These are phyloP conservation scores for Rhincodon typus DNA, from an alignment of 2,797 vertebrate species.

Conservation along the genomic window DNA sequence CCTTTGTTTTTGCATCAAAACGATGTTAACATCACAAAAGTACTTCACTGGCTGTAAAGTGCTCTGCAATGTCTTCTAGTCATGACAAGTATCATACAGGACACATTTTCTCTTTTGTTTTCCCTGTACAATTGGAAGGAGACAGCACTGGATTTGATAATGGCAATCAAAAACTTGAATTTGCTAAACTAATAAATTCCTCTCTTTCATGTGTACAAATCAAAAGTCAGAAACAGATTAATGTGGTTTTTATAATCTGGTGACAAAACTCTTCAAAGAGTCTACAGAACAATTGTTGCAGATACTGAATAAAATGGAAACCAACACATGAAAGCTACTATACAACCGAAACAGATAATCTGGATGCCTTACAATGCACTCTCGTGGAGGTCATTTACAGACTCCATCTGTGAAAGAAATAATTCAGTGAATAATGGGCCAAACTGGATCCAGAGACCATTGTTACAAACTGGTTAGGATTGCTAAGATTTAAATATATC, in stretches of 20 bases:
- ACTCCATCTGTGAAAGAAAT: background rate
- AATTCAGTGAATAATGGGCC: background rate
- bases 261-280: background rate
- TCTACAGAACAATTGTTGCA: background rate
- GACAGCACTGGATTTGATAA: background rate
- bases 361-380: background rate
- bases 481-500: background rate
- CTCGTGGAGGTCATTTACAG: background rate
- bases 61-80: background rate
- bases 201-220: background rate
- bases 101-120: background rate
- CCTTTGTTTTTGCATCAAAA: background rate
- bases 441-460: background rate
- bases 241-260: background rate
- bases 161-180: background rate
- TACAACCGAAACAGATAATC: background rate
- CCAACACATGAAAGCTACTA: background rate
- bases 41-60: background rate
- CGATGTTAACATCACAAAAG: background rate
- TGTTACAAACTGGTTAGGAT: background rate
- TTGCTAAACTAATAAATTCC: background rate
- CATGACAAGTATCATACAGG: background rate
- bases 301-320: background rate
- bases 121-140: too few species aligned
- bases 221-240: background rate